Percentiles rank a stretch among this genome's conserved stretches.
Conservation (phyloP, 2,113 vertebrate genomes). For the Hippoglossus stenolepis region DNA sequence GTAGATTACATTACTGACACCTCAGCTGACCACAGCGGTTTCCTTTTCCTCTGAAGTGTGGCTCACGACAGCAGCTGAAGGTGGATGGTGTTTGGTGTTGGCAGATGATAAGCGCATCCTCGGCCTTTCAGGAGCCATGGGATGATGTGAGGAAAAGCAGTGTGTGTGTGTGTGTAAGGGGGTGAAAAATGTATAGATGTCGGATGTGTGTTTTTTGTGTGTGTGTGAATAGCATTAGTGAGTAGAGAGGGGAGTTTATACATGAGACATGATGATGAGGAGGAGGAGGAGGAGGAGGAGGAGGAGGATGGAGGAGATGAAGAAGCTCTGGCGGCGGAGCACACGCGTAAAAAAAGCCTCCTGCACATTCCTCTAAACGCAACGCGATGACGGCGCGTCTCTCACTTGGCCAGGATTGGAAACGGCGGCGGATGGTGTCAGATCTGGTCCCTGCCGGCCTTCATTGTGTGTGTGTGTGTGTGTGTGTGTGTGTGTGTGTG, state of each 20-base stretch:
- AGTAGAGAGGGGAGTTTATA: constrained; percentile 31
- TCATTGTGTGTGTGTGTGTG: neutral
- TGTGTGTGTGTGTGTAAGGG: too few species aligned
- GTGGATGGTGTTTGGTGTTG: constrained; percentile 48
- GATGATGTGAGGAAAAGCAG: constrained; percentile 12
- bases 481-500: constrained; percentile 6
- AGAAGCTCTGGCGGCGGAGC: constrained; percentile 17
- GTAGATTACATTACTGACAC: constrained; percentile 62
- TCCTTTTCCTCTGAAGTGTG: constrained; percentile 33
- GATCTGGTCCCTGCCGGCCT: constrained; percentile 1
- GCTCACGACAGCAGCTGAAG: constrained; percentile 69
- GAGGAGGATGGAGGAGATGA: neutral
- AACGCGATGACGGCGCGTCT: constrained; percentile 71
- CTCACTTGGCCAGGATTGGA: constrained; percentile 14
- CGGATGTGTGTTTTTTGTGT: constrained; percentile 1
- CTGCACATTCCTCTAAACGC: constrained; percentile 65
- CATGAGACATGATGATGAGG: constrained; percentile 54
- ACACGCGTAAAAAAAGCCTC: constrained; percentile 59
- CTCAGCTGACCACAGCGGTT: constrained; percentile 67
- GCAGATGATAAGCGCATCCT: constrained; percentile 55
- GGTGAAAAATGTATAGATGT: constrained; percentile 3
- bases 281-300: neutral
- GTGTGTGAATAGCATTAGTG: constrained; percentile 66
- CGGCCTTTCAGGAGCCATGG: constrained; percentile 48
- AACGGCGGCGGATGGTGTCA: neutral